These are phyloP conservation scores for Simalia tracyae DNA, from an alignment of 2,797 vertebrate genomes.

Conservation along the genomic window DNA sequence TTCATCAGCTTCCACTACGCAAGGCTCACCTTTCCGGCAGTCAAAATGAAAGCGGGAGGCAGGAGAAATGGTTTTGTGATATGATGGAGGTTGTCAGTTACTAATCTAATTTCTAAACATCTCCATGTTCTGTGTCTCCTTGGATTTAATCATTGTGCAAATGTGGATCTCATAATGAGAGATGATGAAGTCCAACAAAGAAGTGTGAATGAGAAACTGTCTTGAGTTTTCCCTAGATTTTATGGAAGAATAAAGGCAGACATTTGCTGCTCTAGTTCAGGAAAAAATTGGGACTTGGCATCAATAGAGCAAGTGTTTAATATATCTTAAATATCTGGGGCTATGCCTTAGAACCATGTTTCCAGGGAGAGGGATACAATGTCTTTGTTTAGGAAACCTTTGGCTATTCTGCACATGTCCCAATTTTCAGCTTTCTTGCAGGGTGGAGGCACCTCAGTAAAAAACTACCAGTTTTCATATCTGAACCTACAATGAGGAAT, in stretches of 20 bases:
- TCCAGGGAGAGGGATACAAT: neutral
- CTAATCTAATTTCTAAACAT: constrained; percentile 59
- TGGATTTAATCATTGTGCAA: constrained; percentile 53
- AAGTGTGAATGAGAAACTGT: neutral
- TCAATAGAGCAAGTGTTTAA: neutral
- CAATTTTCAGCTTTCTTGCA: neutral
- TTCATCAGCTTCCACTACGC: neutral
- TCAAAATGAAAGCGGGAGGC: neutral
- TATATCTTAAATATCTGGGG: neutral
- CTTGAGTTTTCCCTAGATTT: neutral
- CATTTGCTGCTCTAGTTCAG: neutral
- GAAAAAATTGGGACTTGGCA: neutral
- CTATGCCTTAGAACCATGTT: neutral
- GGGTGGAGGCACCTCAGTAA: neutral
- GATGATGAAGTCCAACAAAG: constrained; percentile 23
- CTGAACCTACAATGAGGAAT: neutral
- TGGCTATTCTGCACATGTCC: neutral
- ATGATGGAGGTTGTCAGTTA: constrained; percentile 47
- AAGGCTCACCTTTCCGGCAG: constrained; percentile 45
- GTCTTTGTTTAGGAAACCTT: neutral
- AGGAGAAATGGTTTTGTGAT: constrained; percentile 15
- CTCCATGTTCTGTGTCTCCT: constrained; percentile 54
- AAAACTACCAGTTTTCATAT: neutral
- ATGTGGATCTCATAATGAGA: constrained; percentile 42
- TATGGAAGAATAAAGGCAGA: neutral